Percentiles rank a stretch among this genome's conserved stretches.
These are phyloP conservation scores for Archips crataeganus DNA, from an alignment of 2,888 invertebrate genomes.

Conservation along the genomic window DNA sequence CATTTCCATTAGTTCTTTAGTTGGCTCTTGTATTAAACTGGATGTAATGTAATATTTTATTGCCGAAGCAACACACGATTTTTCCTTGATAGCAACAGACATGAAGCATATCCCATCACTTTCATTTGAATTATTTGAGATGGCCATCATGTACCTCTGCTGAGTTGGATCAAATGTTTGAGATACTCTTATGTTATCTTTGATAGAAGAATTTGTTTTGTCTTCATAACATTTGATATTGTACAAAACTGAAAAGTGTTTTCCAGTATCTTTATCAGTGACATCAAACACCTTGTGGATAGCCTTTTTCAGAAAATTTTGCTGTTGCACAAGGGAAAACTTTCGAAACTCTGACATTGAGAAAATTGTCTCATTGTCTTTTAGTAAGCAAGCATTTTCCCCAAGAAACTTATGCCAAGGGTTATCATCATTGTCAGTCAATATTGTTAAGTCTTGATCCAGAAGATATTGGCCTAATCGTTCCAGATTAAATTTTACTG, in stretches of 20 bases:
- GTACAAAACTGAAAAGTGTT: conserved; percentile 86
- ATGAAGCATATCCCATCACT: conserved; percentile 81
- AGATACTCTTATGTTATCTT: conserved; percentile 71
- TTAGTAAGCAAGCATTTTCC: conserved; percentile 90
- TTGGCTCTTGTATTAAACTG: conserved; percentile 65
- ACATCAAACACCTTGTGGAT: conserved; percentile 89
- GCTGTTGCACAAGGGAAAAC: conserved; percentile 93
- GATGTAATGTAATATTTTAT: conserved; percentile 84
- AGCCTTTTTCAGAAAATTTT: conserved; percentile 88
- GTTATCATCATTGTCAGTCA: conserved; percentile 90
- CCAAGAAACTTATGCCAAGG: conserved; percentile 92
- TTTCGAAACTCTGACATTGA: conserved; percentile 90
- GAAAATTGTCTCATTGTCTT: conserved; percentile 89
- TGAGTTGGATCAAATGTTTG: conserved; percentile 80
- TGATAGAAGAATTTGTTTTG: conserved; percentile 54
- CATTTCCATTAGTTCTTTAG: conserved; percentile 54
- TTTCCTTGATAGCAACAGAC: conserved; percentile 77
- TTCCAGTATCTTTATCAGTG: conserved; percentile 87
- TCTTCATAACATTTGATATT: conserved; percentile 82
- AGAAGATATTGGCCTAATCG: conserved; percentile 96
- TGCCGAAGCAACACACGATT: conserved; percentile 73
- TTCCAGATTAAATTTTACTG: conserved; percentile 92
- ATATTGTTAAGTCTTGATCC: conserved; percentile 89
- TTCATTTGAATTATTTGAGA: conserved; percentile 70
- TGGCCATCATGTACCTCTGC: conserved; percentile 82